Evolutionary conservation across 2,888 invertebrate genomes (phyloP).

Genomic region (Coronaproctus castanopsis): DNA sequence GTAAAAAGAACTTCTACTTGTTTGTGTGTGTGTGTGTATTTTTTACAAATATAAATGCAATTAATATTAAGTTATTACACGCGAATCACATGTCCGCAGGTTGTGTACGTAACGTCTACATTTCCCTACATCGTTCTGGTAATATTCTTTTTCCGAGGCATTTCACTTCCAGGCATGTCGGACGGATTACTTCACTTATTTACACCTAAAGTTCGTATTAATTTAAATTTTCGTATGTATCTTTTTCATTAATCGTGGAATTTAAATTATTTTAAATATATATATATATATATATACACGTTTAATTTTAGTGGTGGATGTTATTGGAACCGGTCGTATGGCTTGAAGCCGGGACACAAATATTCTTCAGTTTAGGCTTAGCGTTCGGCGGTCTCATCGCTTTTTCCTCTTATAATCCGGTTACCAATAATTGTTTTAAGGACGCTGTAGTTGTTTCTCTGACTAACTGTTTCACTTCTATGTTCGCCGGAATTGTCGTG

Average conservation of each 20-base stretch:
- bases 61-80: too few species aligned
- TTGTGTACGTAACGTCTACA: constrained; percentile 84
- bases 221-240: too few species aligned
- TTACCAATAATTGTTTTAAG: constrained; percentile 86
- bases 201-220: constrained; percentile 46
- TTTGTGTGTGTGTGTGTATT: too few species aligned
- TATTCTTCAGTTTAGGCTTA: constrained; percentile 86
- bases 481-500: constrained; percentile 91
- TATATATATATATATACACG: too few species aligned
- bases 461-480: constrained; percentile 83
- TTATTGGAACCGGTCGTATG: constrained; percentile 85
- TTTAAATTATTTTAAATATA: too few species aligned
- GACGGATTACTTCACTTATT: constrained; percentile 76
- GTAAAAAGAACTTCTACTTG: constrained; percentile 29
- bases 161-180: constrained; percentile 67
- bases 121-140: constrained; percentile 90
- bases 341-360: constrained; percentile 93
- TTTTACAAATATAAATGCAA: too few species aligned
- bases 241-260: too few species aligned
- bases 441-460: constrained; percentile 82
- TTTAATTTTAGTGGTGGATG: constrained; percentile 58
- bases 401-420: constrained; percentile 89
- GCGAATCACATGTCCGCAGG: constrained; percentile 29
- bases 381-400: constrained; percentile 93
- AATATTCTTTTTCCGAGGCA: constrained; percentile 86